Conservation (phyloP, 2,888 invertebrate species). For the Mayetiola destructor region DNA sequence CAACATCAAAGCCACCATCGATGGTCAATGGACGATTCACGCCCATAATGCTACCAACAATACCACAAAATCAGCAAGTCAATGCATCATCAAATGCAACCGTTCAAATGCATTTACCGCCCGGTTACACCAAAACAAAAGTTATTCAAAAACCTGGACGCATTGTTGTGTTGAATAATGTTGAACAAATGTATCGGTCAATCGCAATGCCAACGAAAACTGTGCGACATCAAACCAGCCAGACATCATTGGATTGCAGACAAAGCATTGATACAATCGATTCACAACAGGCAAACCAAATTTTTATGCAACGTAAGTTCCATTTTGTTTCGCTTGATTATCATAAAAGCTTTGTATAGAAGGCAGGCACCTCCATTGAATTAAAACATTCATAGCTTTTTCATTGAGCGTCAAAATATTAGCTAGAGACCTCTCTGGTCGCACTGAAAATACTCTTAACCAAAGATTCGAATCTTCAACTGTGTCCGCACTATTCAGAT, state of each 20-base stretch:
- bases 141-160: background rate
- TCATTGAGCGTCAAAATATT: no score
- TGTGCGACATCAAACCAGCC: background rate
- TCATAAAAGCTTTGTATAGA: no score
- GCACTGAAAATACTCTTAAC: no score
- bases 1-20: slow-evolving; percentile 15
- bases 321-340: no score
- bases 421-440: no score
- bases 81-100: background rate
- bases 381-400: no score
- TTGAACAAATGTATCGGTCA: slow-evolving; percentile 15
- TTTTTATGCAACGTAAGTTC: no score
- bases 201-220: slow-evolving; percentile 1
- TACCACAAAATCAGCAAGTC: slow-evolving; percentile 9
- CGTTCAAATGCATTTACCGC: background rate
- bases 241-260: background rate
- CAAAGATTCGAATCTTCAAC: no score
- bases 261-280: background rate
- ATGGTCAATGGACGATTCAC: slow-evolving; percentile 26
- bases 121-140: slow-evolving; percentile 1
- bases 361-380: no score
- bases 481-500: no score
- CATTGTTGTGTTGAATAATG: slow-evolving; percentile 10
- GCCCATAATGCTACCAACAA: slow-evolving; percentile 30
- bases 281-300: background rate